Evolutionary conservation across 2,113 vertebrate genomes (phyloP), one percentile per base, ranked within the genome.

Genomic region (Charina bottae): DNA sequence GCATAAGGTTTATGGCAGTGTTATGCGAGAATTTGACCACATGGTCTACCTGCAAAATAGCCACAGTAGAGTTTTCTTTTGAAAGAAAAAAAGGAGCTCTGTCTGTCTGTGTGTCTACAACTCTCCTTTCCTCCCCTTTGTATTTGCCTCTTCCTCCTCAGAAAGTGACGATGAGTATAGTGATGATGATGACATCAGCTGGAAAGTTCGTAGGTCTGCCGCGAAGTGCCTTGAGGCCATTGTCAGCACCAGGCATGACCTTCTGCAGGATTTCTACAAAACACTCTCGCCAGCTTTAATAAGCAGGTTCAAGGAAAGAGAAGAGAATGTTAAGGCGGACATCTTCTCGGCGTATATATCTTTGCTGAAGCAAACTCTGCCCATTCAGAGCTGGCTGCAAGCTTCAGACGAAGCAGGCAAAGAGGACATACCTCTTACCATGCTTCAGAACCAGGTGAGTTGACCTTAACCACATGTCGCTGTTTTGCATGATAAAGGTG

Each of bases 121-220:
- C 2, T 13, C 37, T 72, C 3, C n/a, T n/a, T 56, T 37, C 13
- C 21, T 90, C 78, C 46, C 2, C 10, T 37, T n/a, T 53, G 89
- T 17, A 7, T 46, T 83, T 94, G 60, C 90, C 68, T 54, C 92
- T 90, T 84, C 8, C 24, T 56, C 62, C 89, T n/a, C 95, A 99
- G 99, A 98, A 58, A 99, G 98, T 0, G 98, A 98, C 0, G 99
- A 99, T 0, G 98, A 99, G 85, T 99, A 99, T 97, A 99, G 98
- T 0, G 99, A 99, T 0, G 99, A 99, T 0, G 99, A 99, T 0
- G 99, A 99, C 85, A 98, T 99, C 98, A 99, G 99, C 96, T 99
- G 99, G 99, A 99, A 99, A 93, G 99, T 99, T 8, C 98, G 99
- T 0, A 98, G 99, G 92, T 98, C 99, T 0, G 98, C 98, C 0